phyloP scores from a whole-genome alignment of 2,113 vertebrate species.

The Crocuta crocuta region DNA sequence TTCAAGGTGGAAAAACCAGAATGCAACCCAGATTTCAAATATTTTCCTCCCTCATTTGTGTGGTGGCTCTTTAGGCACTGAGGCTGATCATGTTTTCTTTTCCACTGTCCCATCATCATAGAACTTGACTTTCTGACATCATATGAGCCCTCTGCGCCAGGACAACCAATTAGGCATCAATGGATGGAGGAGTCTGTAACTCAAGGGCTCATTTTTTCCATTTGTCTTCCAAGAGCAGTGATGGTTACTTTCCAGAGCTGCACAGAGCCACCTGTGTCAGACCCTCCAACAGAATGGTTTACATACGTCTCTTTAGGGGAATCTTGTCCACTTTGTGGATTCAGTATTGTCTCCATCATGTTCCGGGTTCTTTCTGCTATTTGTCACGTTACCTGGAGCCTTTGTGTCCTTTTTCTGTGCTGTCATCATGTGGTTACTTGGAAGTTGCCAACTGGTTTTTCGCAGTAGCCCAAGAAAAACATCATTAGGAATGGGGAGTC shows the following conservation, averaged over 20 bases:
- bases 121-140: constrained; percentile 19
- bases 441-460: constrained; percentile 65
- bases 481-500: constrained; percentile 66
- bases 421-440: constrained; percentile 30
- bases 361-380: constrained; percentile 8
- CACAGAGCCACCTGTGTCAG: background rate
- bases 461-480: constrained; percentile 72
- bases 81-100: constrained; percentile 53
- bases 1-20: constrained; percentile 34
- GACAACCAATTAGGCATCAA: background rate
- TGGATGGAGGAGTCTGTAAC: background rate
- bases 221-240: background rate
- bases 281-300: background rate
- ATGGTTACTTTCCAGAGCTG: background rate
- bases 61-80: background rate
- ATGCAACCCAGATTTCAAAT: background rate
- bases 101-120: background rate
- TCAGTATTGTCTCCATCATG: background rate
- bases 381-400: constrained; percentile 60
- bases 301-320: background rate
- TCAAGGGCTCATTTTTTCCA: background rate
- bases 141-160: background rate
- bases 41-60: background rate
- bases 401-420: background rate
- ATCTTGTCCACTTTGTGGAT: background rate